These are phyloP conservation scores for Luscinia luscinia DNA, from an alignment of 2,797 vertebrate species.

Conservation along the genomic window DNA sequence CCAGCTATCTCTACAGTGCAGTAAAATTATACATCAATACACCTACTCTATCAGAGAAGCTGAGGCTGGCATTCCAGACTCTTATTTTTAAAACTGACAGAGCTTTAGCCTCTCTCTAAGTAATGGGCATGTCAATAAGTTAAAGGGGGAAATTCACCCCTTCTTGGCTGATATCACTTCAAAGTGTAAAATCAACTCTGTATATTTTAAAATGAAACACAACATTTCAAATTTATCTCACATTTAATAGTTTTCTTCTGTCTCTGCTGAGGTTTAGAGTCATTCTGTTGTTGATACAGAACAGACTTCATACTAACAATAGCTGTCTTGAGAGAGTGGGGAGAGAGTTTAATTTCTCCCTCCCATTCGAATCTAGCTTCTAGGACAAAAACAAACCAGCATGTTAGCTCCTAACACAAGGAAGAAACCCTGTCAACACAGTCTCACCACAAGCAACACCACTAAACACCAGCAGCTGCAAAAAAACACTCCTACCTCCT, in stretches of 20 bases:
- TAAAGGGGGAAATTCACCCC: neutral
- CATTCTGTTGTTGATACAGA: slow-evolving; percentile 10
- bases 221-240: neutral
- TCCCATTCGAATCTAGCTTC: neutral
- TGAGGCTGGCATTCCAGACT: slow-evolving; percentile 18
- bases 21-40: slow-evolving; percentile 15
- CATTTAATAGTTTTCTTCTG: neutral
- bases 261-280: neutral
- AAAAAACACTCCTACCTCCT: neutral
- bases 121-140: neutral
- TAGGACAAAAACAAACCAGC: neutral
- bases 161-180: neutral
- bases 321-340: slow-evolving; percentile 1
- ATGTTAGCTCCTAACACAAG: neutral
- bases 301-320: slow-evolving; percentile 37
- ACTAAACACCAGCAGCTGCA: neutral
- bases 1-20: neutral
- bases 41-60: slow-evolving; percentile 2
- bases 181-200: neutral
- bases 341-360: neutral
- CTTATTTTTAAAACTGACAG: slow-evolving; percentile 27
- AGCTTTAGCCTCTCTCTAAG: neutral
- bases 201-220: neutral
- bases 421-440: neutral
- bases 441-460: neutral